Percentiles rank a stretch among this genome's conserved stretches.
phyloP scores from a whole-genome alignment of 2,797 vertebrate genomes.

The Acrossocheilus wenchowensis region DNA sequence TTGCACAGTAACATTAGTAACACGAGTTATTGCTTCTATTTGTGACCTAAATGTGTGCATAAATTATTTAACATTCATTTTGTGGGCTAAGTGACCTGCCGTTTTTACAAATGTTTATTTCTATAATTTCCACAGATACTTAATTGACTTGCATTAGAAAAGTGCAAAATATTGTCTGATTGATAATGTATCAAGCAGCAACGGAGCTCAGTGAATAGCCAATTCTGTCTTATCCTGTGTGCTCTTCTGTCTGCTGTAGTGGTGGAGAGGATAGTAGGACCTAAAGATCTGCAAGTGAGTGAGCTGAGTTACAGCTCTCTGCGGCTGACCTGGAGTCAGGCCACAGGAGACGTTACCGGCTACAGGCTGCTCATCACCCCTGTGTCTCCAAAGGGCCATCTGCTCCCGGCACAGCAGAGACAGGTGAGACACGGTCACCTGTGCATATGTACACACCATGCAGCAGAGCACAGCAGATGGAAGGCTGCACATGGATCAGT shows the following conservation, averaged over 20 bases:
- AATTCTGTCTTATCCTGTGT: neutral
- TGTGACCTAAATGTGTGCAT: neutral
- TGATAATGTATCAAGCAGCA: neutral
- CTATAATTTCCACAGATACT: too few species aligned
- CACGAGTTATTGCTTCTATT: too few species aligned
- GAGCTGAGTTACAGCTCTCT: slow-evolving; percentile 82
- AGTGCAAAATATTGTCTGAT: neutral
- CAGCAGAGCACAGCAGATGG: slow-evolving; percentile 38
- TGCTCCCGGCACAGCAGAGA: slow-evolving; percentile 64
- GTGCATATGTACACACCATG: slow-evolving; percentile 29
- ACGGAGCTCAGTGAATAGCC: neutral
- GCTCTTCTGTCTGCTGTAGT: slow-evolving; percentile 63
- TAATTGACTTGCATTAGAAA: too few species aligned
- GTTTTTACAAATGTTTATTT: too few species aligned
- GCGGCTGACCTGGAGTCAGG: slow-evolving; percentile 84
- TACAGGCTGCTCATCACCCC: slow-evolving; percentile 80
- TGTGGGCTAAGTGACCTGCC: neutral
- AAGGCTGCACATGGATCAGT: neutral
- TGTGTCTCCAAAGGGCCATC: slow-evolving; percentile 69
- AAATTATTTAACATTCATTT: neutral
- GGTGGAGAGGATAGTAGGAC: slow-evolving; percentile 76
- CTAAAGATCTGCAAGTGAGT: slow-evolving; percentile 81
- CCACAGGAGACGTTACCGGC: slow-evolving; percentile 82
- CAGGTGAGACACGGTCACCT: slow-evolving; percentile 74
- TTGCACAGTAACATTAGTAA: too few species aligned